A percentile compares a stretch with the other conserved stretches of the same genome.
These are phyloP conservation scores for Grammomys dolichurus DNA, from an alignment of 2,113 vertebrate species.

Conservation along the genomic window DNA sequence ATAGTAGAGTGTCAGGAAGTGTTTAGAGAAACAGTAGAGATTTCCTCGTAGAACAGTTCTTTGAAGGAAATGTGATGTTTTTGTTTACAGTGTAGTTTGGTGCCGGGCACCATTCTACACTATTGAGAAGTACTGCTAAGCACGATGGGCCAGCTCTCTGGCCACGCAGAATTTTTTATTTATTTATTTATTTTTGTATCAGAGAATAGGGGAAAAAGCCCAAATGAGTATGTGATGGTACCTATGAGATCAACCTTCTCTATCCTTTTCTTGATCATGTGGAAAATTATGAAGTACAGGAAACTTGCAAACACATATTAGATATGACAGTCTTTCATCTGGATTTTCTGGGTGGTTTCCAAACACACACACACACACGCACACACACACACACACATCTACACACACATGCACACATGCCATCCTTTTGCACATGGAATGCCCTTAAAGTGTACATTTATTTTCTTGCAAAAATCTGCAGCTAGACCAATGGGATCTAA, in stretches of 20 bases:
- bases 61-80: background rate
- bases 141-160: background rate
- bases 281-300: background rate
- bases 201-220: background rate
- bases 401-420: background rate
- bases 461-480: constrained; percentile 31
- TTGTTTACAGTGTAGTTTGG: background rate
- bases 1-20: background rate
- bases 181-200: background rate
- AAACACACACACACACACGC: background rate
- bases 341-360: background rate
- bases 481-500: background rate
- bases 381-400: background rate
- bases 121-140: background rate
- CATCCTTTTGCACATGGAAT: background rate
- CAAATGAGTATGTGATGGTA: background rate
- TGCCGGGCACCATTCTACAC: background rate
- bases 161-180: background rate
- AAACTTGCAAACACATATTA: background rate
- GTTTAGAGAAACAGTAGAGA: background rate
- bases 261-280: background rate
- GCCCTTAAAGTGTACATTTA: background rate
- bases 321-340: background rate
- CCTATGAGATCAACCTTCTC: background rate
- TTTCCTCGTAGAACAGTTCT: background rate